Conservation (phyloP, 2,797 vertebrate genomes). For the Sciurus vulgaris region DNA sequence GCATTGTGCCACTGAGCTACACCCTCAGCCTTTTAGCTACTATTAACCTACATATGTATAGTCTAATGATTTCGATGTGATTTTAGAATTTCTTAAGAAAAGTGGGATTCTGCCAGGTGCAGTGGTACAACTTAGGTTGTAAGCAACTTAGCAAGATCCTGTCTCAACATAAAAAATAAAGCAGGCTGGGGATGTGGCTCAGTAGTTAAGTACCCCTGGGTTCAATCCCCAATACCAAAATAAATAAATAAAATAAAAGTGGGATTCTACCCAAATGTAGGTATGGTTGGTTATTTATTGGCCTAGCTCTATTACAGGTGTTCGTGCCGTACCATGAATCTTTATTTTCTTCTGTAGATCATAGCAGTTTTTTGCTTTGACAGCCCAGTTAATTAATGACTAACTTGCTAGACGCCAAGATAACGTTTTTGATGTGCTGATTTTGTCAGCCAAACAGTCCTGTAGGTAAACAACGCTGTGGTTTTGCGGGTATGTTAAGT, state of each 20-base stretch:
- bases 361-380: conserved; percentile 7
- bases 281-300: neutral
- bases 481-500: neutral
- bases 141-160: too few relatives aligned
- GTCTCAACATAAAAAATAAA: too few relatives aligned
- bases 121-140: too few relatives aligned
- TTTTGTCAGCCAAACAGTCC: neutral
- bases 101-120: neutral
- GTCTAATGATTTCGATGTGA: neutral
- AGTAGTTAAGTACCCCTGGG: too few relatives aligned
- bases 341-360: conserved; percentile 33
- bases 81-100: conserved; percentile 36
- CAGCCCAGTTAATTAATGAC: neutral
- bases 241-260: neutral
- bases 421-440: neutral
- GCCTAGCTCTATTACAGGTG: neutral
- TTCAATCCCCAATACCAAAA: too few relatives aligned
- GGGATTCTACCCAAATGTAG: neutral
- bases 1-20: neutral
- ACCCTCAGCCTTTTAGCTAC: neutral
- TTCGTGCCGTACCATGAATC: neutral
- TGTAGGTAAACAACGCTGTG: conserved; percentile 32
- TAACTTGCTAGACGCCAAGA: neutral
- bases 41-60: neutral
- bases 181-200: too few relatives aligned